phyloP scores from a whole-genome alignment of 2,888 invertebrate genomes.

The Pyrocoelia pectoralis region DNA sequence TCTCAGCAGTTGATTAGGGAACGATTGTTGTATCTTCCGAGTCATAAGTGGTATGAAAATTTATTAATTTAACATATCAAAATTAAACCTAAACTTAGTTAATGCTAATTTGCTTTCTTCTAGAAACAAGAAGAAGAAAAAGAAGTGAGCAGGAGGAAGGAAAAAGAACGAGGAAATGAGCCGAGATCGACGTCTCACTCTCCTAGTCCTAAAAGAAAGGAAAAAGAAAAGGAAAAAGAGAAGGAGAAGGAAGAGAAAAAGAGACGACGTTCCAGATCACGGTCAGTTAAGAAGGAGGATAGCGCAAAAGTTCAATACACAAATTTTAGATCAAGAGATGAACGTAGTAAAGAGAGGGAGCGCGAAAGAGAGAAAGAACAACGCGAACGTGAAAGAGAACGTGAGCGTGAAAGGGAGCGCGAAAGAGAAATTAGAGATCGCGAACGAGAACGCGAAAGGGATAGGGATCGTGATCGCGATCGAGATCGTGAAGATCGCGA shows the following conservation, averaged over 20 bases:
- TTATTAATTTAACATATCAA: constrained; percentile 21
- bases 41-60: constrained; percentile 36
- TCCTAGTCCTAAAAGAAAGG: constrained; percentile 54
- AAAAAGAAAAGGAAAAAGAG: constrained; percentile 55
- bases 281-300: constrained; percentile 8
- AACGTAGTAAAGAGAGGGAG: constrained; percentile 52
- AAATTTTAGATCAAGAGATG: constrained; percentile 56
- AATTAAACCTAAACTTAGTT: constrained; percentile 20
- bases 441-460: constrained; percentile 59
- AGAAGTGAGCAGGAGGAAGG: constrained; percentile 72
- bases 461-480: constrained; percentile 60
- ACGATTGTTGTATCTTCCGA: constrained; percentile 30
- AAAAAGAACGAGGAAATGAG: constrained; percentile 65
- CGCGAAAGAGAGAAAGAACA: constrained; percentile 56
- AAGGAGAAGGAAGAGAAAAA: constrained; percentile 55
- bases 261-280: constrained; percentile 57
- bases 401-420: constrained; percentile 58
- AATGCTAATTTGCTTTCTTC: constrained; percentile 58
- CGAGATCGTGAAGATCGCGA: constrained; percentile 64
- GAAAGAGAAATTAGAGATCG: constrained; percentile 60
- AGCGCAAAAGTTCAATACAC: not conserved
- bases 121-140: constrained; percentile 81
- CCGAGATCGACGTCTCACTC: constrained; percentile 52
- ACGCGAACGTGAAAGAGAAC: constrained; percentile 54
- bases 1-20: constrained; percentile 35